phyloP scores from a whole-genome alignment of 2,113 vertebrate species.

The Thinocorus orbignyianus region DNA sequence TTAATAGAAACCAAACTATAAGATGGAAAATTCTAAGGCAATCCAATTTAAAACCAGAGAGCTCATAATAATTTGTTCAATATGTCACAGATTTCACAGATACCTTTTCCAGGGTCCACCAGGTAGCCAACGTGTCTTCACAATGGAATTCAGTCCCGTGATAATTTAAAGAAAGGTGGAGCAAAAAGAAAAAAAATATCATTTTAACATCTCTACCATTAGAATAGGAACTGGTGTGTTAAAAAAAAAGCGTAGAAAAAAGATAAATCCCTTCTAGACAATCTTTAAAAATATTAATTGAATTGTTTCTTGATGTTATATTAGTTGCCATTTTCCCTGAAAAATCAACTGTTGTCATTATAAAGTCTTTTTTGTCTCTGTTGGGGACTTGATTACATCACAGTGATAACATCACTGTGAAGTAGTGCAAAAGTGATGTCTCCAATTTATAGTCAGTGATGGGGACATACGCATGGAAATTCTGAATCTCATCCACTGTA shows the following conservation, averaged over 20 bases:
- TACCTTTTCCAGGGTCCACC: background rate
- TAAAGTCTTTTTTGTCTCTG: background rate
- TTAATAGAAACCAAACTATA: background rate
- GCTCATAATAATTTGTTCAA: background rate
- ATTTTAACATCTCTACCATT: background rate
- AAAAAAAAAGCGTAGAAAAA: background rate
- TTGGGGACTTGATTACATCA: background rate
- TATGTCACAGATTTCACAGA: background rate
- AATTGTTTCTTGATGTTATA: background rate
- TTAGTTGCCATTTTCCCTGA: background rate
- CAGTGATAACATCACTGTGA: background rate
- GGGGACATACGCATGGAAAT: background rate
- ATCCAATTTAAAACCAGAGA: background rate
- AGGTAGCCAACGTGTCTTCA: background rate
- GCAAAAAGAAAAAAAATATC: fast-evolving
- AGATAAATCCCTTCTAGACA: background rate
- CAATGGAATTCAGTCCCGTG: background rate
- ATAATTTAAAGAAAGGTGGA: background rate
- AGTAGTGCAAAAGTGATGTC: background rate
- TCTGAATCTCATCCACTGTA: background rate
- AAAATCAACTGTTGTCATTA: background rate
- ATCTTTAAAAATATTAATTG: background rate
- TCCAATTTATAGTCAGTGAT: background rate
- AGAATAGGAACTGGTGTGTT: background rate
- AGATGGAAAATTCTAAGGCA: background rate